These are phyloP conservation scores for Microtus richardsoni DNA, from an alignment of 2,113 vertebrate species.

Conservation along the genomic window DNA sequence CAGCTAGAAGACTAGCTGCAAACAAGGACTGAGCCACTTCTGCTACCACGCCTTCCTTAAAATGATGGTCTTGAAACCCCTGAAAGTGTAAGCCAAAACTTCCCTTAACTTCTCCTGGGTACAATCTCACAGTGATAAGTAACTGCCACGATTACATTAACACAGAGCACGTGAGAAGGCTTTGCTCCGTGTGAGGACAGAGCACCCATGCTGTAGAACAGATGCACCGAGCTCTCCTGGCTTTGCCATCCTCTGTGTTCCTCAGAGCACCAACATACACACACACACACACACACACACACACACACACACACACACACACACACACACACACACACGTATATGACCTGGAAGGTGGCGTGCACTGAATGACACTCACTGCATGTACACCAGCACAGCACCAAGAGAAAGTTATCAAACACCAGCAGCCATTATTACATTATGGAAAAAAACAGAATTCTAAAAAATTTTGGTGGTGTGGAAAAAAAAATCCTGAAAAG, in stretches of 20 bases:
- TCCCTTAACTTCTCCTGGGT: not conserved
- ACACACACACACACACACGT: not conserved
- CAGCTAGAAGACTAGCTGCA: not conserved
- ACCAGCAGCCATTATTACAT: not conserved
- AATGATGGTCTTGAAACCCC: not conserved
- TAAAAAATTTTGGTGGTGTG: not conserved
- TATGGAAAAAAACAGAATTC: not conserved
- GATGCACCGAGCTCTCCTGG: not conserved
- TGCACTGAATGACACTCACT: not conserved
- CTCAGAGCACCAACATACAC: not conserved
- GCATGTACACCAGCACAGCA: not conserved
- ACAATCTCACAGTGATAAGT: not conserved
- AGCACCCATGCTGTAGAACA: not conserved
- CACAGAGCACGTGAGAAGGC: not conserved
- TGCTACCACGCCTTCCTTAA: not conserved
- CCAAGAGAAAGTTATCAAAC: constrained; percentile 6
- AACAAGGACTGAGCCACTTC: not conserved
- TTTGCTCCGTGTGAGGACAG: no score
- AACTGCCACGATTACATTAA: not conserved
- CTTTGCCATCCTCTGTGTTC: not conserved
- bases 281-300: no score
- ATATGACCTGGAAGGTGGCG: not conserved
- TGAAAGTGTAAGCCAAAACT: not conserved
- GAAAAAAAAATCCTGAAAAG: not conserved
- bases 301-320: no score